Percentiles rank a stretch among this genome's conserved stretches.
Conservation (phyloP, 2,888 invertebrate genomes). For the Phytoseiulus persimilis region DNA sequence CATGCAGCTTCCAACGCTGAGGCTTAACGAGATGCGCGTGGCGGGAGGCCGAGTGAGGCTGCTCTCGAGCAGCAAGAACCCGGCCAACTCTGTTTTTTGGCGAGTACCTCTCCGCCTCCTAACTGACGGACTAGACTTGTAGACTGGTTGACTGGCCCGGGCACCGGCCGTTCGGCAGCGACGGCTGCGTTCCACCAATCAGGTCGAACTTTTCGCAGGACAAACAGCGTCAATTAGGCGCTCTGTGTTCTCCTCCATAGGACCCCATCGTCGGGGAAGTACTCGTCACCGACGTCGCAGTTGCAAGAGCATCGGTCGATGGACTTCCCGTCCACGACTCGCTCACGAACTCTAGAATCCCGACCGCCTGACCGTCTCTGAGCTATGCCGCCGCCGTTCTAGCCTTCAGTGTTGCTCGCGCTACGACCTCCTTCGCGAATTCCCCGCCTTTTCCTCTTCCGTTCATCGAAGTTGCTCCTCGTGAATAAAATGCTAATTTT, state of each 20-base stretch:
- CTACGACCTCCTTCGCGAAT: neutral
- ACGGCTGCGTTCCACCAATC: neutral
- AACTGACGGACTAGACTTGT: neutral
- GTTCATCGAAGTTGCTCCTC: neutral
- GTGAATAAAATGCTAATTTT: slow-evolving; percentile 5
- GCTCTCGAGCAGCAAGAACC: neutral
- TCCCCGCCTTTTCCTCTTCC: neutral
- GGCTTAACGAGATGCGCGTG: neutral
- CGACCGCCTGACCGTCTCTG: neutral
- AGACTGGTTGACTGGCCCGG: neutral
- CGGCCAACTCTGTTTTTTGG: neutral
- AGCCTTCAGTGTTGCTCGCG: neutral
- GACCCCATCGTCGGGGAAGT: neutral
- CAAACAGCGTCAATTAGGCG: slow-evolving; percentile 5
- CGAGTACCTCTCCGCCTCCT: neutral
- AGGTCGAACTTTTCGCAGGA: neutral
- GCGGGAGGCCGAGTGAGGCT: neutral
- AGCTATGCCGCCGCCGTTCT: neutral
- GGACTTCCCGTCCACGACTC: neutral
- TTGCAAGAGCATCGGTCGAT: neutral
- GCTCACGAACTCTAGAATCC: neutral
- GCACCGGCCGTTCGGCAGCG: neutral
- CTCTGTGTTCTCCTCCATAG: neutral
- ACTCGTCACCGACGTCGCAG: neutral
- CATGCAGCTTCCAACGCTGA: neutral